Evolutionary conservation across 1,140 invertebrate genomes (phyloP).

Genomic region (Coptotermes formosanus): DNA sequence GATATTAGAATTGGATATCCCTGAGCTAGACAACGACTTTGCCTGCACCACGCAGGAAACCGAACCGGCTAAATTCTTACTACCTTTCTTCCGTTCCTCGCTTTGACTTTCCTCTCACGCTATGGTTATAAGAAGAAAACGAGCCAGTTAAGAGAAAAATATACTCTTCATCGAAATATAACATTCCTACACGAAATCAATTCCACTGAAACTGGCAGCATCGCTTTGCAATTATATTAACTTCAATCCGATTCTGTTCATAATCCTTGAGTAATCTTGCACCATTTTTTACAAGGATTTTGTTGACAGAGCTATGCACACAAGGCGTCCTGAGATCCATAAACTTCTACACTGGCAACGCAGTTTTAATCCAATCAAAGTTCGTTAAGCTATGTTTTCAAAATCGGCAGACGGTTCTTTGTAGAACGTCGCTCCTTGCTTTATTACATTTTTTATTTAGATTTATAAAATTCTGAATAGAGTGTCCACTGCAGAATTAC

Average conservation of each 20-base stretch:
- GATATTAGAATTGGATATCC: not conserved
- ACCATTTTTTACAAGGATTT: not conserved
- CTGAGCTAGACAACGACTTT: not conserved
- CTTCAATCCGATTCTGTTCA: not conserved
- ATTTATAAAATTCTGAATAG: no score
- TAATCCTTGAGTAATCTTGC: not conserved
- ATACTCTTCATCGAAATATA: not conserved
- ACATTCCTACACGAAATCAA: conserved; percentile 15
- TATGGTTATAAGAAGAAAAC: not conserved
- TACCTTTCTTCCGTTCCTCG: not conserved
- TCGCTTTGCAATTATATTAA: not conserved
- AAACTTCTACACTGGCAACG: no score
- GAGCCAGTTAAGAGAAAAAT: not conserved
- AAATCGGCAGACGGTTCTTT: no score
- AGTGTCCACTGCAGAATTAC: no score
- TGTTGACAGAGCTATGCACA: no score
- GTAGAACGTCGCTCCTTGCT: no score
- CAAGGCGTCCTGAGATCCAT: no score
- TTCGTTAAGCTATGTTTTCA: no score
- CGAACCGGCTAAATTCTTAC: not conserved
- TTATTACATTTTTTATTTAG: no score
- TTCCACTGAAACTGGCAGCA: not conserved
- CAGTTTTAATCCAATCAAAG: no score
- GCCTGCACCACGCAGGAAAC: not conserved
- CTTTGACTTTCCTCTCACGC: conserved; percentile 2